Percentiles rank a stretch among this genome's conserved stretches.
phyloP scores from a whole-genome alignment of 2,888 invertebrate genomes.

The Rapana venosa region DNA sequence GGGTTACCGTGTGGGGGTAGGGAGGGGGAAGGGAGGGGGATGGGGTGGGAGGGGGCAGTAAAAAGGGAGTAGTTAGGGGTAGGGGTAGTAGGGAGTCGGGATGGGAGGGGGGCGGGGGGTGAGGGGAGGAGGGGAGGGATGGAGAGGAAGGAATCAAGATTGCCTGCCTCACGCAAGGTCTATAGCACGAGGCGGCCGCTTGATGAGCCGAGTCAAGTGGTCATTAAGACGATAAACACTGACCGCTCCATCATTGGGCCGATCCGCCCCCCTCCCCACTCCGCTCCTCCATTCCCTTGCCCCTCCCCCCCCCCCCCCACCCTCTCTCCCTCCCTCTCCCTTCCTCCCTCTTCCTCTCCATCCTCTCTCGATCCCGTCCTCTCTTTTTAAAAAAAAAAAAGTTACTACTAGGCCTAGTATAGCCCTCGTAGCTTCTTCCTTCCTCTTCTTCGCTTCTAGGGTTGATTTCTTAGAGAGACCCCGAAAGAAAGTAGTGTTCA shows the following conservation, averaged over 20 bases:
- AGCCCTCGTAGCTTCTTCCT: too few species aligned
- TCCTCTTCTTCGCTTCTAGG: too few species aligned
- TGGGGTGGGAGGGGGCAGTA: not conserved
- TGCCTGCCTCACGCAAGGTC: not conserved
- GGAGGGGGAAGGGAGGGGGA: not conserved
- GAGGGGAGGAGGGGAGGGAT: not conserved
- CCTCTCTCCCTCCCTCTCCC: too few species aligned
- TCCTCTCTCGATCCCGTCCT: too few species aligned
- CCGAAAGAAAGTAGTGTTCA: too few species aligned
- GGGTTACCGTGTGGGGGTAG: not conserved
- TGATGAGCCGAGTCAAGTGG: constrained; percentile 19
- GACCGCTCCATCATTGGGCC: not conserved
- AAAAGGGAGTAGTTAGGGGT: too few species aligned
- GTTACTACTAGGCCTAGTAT: too few species aligned
- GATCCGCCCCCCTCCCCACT: not conserved
- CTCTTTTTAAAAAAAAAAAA: too few species aligned
- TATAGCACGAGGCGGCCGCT: not conserved
- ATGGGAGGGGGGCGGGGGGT: not conserved
- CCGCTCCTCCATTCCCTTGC: not conserved
- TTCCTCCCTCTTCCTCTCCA: too few species aligned
- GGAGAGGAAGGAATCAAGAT: not conserved
- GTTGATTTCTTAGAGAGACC: too few species aligned
- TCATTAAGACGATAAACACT: constrained; percentile 13
- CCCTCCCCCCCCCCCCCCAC: not conserved
- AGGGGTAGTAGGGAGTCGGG: too few species aligned